phyloP scores from a whole-genome alignment of 2,888 invertebrate genomes.

The Mylabris sibirica region DNA sequence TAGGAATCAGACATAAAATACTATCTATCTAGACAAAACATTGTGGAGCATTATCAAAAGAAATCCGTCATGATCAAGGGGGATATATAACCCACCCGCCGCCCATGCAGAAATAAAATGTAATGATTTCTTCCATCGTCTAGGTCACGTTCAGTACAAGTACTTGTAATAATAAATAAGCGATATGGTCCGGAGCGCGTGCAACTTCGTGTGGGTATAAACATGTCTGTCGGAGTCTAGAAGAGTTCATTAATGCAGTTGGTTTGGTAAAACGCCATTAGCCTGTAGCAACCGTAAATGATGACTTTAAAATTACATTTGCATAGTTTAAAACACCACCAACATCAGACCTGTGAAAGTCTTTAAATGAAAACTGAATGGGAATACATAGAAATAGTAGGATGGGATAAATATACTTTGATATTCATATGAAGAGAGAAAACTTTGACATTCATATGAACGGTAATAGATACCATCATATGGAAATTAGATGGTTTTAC shows the following conservation, averaged over 20 bases:
- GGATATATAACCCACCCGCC: neutral
- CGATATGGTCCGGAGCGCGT: slow-evolving; percentile 61
- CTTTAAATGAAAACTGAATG: neutral
- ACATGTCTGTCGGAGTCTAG: slow-evolving; percentile 60
- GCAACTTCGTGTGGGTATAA: slow-evolving; percentile 61
- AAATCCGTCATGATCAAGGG: slow-evolving; percentile 4
- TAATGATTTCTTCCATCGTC: slow-evolving; percentile 58
- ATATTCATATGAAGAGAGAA: slow-evolving; percentile 8
- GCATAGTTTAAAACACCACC: slow-evolving; percentile 48
- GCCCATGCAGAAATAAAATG: slow-evolving; percentile 48
- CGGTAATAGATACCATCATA: neutral
- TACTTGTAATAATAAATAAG: slow-evolving; percentile 61
- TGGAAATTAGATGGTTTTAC: neutral
- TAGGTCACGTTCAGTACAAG: slow-evolving; percentile 59
- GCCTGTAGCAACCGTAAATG: slow-evolving; percentile 58
- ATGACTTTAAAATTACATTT: slow-evolving; percentile 61
- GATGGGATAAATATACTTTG: slow-evolving; percentile 2
- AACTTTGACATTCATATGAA: neutral
- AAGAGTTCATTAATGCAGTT: slow-evolving; percentile 62
- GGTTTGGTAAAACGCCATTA: slow-evolving; percentile 60
- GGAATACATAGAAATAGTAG: neutral
- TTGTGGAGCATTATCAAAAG: neutral
- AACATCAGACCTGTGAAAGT: slow-evolving; percentile 27
- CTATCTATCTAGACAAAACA: too few species aligned
- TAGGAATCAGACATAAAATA: too few species aligned